These are phyloP conservation scores for Struthidea cinerea DNA, from an alignment of 2,113 vertebrate genomes.

Conservation along the genomic window DNA sequence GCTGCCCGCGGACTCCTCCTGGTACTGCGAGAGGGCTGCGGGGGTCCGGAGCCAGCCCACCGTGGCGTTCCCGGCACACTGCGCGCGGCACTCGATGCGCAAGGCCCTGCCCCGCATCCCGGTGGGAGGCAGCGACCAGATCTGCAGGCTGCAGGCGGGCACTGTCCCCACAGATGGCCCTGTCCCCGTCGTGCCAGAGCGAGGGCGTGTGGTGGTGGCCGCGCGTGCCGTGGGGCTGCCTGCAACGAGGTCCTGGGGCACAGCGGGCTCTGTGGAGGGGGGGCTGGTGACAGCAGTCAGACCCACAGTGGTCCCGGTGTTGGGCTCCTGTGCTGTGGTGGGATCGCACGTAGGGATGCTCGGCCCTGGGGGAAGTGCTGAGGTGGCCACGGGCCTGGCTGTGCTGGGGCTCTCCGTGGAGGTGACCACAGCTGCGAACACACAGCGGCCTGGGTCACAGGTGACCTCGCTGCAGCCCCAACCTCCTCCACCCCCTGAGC, in stretches of 20 bases:
- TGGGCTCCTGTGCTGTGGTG: fast-evolving
- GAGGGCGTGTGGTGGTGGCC: fast-evolving
- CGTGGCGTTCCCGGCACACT: not conserved
- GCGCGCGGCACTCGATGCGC: constrained; percentile 3
- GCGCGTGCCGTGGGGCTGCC: fast-evolving
- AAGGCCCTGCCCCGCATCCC: not conserved
- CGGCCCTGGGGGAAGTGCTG: fast-evolving
- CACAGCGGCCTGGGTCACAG: not conserved
- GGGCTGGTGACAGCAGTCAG: fast-evolving
- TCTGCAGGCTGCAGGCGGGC: not conserved
- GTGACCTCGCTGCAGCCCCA: not conserved
- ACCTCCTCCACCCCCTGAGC: not conserved
- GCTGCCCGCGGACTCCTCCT: not conserved
- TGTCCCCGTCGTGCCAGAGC: not conserved
- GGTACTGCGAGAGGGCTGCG: not conserved
- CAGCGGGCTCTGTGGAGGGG: fast-evolving
- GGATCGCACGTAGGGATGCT: fast-evolving
- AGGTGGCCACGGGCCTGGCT: fast-evolving
- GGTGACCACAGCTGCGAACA: not conserved
- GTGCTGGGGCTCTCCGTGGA: not conserved
- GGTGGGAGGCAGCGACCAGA: not conserved
- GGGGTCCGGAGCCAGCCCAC: constrained; percentile 61
- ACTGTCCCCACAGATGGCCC: not conserved
- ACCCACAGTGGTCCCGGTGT: fast-evolving
- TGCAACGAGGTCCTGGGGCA: fast-evolving